These are phyloP conservation scores for Chiloscyllium plagiosum DNA, from an alignment of 2,113 vertebrate species.

Conservation along the genomic window DNA sequence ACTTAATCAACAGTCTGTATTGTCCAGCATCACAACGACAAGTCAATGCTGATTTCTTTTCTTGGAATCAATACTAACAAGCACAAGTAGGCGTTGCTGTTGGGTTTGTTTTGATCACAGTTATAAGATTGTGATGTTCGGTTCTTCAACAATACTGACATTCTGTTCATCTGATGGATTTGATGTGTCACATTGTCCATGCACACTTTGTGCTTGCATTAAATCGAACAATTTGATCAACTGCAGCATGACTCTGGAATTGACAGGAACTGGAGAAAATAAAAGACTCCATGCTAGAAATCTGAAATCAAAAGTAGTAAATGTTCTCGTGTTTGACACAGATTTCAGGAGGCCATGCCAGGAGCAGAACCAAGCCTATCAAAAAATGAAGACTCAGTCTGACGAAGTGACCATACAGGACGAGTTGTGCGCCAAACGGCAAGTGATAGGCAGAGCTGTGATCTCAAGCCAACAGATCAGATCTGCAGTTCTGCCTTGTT, in stretches of 20 bases:
- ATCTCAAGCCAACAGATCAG: too few species aligned
- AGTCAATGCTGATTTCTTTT: background rate
- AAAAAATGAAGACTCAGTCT: too few species aligned
- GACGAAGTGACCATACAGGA: too few species aligned
- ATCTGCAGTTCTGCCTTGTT: too few species aligned
- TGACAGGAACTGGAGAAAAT: background rate
- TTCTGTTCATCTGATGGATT: background rate
- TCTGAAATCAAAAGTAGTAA: background rate
- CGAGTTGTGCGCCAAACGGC: too few species aligned
- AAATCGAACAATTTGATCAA: background rate
- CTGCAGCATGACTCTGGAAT: background rate
- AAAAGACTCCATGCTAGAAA: background rate
- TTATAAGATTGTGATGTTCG: background rate
- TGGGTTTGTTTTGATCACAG: background rate
- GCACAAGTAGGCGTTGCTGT: background rate
- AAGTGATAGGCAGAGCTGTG: too few species aligned
- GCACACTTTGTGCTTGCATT: background rate
- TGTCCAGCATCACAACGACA: background rate
- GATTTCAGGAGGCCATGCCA: too few species aligned
- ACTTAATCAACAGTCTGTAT: background rate
- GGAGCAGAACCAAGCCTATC: too few species aligned
- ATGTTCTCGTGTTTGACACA: background rate
- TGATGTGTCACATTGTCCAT: background rate
- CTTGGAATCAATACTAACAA: background rate
- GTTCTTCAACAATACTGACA: background rate